Evolutionary conservation across 2,888 invertebrate genomes (phyloP).

Genomic region (Laothoe populi): DNA sequence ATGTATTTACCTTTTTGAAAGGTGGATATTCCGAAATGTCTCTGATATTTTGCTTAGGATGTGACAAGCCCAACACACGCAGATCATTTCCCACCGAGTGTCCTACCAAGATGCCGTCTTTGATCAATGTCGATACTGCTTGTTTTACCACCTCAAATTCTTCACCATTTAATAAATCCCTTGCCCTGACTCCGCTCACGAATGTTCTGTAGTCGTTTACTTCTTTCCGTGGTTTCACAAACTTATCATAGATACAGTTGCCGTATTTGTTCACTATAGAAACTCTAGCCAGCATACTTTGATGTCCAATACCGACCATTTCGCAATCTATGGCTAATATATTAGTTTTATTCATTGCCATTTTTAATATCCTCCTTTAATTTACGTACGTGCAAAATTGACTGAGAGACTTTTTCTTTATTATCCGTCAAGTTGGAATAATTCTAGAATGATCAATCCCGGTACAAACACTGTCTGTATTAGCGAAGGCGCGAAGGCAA

Average conservation of each 20-base stretch:
- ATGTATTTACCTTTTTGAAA: constrained; percentile 86
- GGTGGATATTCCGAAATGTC: constrained; percentile 93
- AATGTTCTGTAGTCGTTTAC: constrained; percentile 92
- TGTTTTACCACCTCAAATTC: constrained; percentile 87
- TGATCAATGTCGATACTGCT: constrained; percentile 90
- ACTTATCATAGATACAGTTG: constrained; percentile 93
- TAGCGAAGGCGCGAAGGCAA: too few species aligned
- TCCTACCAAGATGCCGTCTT: constrained; percentile 91
- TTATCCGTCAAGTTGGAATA: too few species aligned
- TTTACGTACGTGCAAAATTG: too few species aligned
- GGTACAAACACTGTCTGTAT: too few species aligned
- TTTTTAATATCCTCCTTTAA: constrained; percentile 41
- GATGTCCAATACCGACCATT: constrained; percentile 95
- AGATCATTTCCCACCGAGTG: constrained; percentile 94
- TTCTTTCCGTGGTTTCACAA: constrained; percentile 89
- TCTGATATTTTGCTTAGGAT: constrained; percentile 89
- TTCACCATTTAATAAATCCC: constrained; percentile 88
- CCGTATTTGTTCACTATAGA: constrained; percentile 94
- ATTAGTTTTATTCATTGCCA: constrained; percentile 86
- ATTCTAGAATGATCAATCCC: too few species aligned
- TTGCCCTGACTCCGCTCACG: constrained; percentile 93
- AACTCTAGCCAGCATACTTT: constrained; percentile 93
- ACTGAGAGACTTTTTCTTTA: too few species aligned
- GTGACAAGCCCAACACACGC: constrained; percentile 91
- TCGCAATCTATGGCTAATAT: constrained; percentile 96